Evolutionary conservation across 2,888 invertebrate genomes (phyloP).

Genomic region (Unio delphinus): DNA sequence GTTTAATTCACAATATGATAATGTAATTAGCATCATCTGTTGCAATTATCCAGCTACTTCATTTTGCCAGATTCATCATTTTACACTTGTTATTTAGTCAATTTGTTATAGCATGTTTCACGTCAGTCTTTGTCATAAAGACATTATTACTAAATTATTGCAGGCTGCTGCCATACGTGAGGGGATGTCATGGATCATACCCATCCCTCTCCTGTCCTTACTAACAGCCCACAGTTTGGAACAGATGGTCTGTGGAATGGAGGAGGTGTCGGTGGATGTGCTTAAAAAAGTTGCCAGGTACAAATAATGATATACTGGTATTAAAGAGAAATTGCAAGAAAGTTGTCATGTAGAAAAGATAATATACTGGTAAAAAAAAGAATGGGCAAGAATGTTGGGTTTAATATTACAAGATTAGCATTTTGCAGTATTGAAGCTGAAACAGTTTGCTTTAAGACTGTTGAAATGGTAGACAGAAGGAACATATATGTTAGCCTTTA

Average conservation of each 20-base stretch:
- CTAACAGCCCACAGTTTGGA: slow-evolving; percentile 77
- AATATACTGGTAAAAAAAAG: neutral
- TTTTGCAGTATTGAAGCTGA: no score
- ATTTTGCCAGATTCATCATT: no score
- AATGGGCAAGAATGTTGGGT: neutral
- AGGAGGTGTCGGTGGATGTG: slow-evolving; percentile 76
- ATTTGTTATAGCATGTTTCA: no score
- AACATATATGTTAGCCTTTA: no score
- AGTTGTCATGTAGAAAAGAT: slow-evolving; percentile 74
- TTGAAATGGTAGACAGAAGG: no score
- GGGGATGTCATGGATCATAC: slow-evolving; percentile 79
- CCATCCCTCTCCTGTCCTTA: slow-evolving; percentile 77
- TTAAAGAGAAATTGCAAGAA: neutral
- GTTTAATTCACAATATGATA: no score
- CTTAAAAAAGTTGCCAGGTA: slow-evolving; percentile 79
- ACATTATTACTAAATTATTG: neutral
- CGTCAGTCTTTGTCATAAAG: neutral
- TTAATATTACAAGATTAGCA: no score
- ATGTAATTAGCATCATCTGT: no score
- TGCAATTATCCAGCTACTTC: no score
- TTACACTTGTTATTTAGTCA: no score
- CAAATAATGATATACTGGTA: slow-evolving; percentile 5
- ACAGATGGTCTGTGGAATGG: slow-evolving; percentile 78
- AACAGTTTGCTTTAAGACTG: no score
- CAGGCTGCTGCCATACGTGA: slow-evolving; percentile 75